phyloP scores from a whole-genome alignment of 2,113 vertebrate genomes.

The Illadopsis cleaveri region DNA sequence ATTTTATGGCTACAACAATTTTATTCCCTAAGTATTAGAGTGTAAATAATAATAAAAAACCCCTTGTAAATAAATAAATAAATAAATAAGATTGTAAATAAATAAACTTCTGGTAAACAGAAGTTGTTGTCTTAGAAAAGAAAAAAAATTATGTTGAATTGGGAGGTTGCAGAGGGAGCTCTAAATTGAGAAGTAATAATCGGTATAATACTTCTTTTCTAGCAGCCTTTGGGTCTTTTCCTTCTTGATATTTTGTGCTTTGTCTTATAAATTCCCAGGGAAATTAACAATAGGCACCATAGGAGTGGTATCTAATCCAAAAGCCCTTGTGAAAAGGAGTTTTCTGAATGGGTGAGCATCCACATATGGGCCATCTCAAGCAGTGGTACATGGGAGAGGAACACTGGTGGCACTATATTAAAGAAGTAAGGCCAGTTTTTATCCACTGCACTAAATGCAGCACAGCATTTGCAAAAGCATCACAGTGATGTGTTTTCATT shows the following conservation, averaged over 20 bases:
- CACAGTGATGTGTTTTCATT: fast-evolving
- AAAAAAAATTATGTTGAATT: not conserved
- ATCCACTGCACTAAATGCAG: not conserved
- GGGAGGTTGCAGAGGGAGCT: not conserved
- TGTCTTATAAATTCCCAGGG: not conserved
- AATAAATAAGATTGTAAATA: not conserved
- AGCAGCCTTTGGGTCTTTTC: not conserved
- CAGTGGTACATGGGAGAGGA: not conserved
- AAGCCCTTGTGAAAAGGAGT: not conserved
- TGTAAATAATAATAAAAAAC: not conserved
- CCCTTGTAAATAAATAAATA: not conserved
- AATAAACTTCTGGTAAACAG: not conserved
- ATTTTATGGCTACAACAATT: not conserved
- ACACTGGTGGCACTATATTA: not conserved
- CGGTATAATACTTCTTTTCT: not conserved
- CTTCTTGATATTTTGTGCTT: not conserved
- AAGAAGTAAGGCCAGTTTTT: not conserved
- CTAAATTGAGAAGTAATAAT: not conserved
- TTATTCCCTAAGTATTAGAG: not conserved
- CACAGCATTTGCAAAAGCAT: not conserved
- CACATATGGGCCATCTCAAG: not conserved
- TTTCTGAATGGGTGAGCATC: not conserved
- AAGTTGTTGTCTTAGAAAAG: not conserved
- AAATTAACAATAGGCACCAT: not conserved
- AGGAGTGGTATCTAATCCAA: not conserved